Evolutionary conservation across 2,113 vertebrate genomes (phyloP), one percentile per base, ranked within the genome.

Genomic region (Salvelinus alpinus): DNA sequence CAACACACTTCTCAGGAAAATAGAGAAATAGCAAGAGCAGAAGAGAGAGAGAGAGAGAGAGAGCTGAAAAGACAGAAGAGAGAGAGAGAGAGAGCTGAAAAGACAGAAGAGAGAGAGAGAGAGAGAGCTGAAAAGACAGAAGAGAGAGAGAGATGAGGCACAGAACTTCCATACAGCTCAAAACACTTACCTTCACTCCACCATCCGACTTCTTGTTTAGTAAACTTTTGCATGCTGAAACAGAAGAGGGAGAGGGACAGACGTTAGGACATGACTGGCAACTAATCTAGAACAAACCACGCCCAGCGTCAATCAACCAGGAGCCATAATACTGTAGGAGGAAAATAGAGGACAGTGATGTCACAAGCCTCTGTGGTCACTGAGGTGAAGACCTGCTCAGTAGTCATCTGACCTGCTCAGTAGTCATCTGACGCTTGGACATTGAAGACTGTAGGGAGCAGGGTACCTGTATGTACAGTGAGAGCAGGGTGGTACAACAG

Each of bases 161-260:
- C 71, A 82, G 78, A 85, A 71, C 82, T 66, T 78, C 79, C 0
- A 7, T 0, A 72, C 25, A 5, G 70, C 14, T 79, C 38, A 22
- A 65, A 73, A 22, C 57, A 77, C 90, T 91, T 95, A 99, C 98
- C 97, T 99, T 99, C 80, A 99, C 98, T 7, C 98, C 98, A 18
- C 51, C 51, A 54, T 99, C 98, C 2, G 97, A 95, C 86, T 99
- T 99, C 94, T 99, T 99, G 93, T 99, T 99, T 90, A 99, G 86
- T 85, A 99, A 93, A 84, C 96, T 97, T 95, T 99, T 99, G 92
- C 97, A 96, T 78, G 97, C 98, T 99, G 93, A 87, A 95, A 93
- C 89, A 93, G 90, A 80, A 80, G 93, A 91, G 86, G 73, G 83
- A 80, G 11, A 80, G 20, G 59, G 20, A 60, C 59, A 84, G 18